phyloP scores from a whole-genome alignment of 2,113 vertebrate species.

The Sclerurus mexicanus region DNA sequence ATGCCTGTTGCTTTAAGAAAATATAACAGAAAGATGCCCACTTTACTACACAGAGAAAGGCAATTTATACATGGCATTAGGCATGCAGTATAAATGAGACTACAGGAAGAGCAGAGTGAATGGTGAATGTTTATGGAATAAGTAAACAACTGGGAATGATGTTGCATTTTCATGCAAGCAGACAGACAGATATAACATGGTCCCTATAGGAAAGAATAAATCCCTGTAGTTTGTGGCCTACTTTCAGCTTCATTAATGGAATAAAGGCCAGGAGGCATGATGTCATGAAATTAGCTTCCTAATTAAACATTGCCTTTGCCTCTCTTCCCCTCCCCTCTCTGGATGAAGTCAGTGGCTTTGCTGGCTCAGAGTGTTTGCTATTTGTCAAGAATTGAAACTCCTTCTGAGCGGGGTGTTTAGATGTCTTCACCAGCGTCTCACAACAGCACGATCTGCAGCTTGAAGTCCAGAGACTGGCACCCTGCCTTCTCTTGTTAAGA shows the following conservation, averaged over 20 bases:
- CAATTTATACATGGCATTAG: conserved; percentile 60
- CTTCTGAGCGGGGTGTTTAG: neutral
- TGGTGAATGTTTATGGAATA: conserved; percentile 57
- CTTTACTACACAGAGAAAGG: conserved; percentile 48
- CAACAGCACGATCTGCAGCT: neutral
- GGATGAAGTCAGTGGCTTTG: conserved; percentile 29
- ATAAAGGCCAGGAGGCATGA: conserved; percentile 72
- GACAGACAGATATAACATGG: conserved; percentile 62
- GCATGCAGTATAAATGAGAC: conserved; percentile 58
- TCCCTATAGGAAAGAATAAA: conserved; percentile 60
- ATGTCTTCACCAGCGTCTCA: neutral
- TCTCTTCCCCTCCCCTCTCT: conserved; percentile 20
- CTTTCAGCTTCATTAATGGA: conserved; percentile 75
- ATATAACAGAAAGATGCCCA: neutral
- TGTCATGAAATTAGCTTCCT: conserved; percentile 75
- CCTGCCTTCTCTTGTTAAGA: neutral
- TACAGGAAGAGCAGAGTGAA: conserved; percentile 29
- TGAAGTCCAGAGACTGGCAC: neutral
- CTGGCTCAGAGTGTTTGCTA: neutral
- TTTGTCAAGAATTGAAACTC: neutral
- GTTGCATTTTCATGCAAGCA: conserved; percentile 65
- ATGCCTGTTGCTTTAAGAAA: neutral
- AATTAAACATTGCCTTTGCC: conserved; percentile 72
- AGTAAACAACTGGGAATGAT: conserved; percentile 67
- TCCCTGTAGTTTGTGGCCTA: conserved; percentile 70